A percentile compares a stretch with the other conserved stretches of the same genome.
These are phyloP conservation scores for Esperia sulphurella DNA, from an alignment of 2,888 invertebrate genomes.

Conservation along the genomic window DNA sequence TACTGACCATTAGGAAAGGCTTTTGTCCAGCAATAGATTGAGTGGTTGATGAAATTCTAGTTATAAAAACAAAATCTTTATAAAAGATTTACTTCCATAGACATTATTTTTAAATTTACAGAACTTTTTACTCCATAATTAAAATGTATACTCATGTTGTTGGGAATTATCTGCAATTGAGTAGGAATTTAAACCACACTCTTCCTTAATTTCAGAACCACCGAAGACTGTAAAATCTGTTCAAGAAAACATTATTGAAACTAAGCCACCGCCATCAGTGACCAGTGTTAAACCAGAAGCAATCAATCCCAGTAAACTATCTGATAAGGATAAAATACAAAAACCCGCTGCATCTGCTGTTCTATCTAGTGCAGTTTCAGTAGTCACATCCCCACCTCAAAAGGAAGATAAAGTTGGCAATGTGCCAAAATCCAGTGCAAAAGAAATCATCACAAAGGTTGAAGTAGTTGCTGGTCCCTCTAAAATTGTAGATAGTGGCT, in stretches of 20 bases:
- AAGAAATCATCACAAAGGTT: conserved; percentile 72
- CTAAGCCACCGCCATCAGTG: conserved; percentile 64
- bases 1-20: no score
- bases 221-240: conserved; percentile 64
- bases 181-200: not conserved
- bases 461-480: conserved; percentile 78
- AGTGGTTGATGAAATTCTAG: no score
- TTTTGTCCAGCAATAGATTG: no score
- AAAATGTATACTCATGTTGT: no score
- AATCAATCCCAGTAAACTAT: conserved; percentile 68
- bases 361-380: conserved; percentile 61
- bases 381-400: conserved; percentile 61
- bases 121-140: no score
- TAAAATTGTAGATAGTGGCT: conserved; percentile 58
- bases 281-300: conserved; percentile 61
- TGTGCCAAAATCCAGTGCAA: conserved; percentile 64
- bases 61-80: no score
- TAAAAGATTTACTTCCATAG: no score
- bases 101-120: no score
- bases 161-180: no score
- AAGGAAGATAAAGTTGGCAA: conserved; percentile 63
- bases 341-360: conserved; percentile 53
- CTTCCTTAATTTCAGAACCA: conserved; percentile 49
- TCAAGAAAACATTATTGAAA: conserved; percentile 70
- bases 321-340: conserved; percentile 57